A percentile compares a stretch with the other conserved stretches of the same genome.
Conservation (phyloP, 2,888 invertebrate genomes). For the Colletes collaris region DNA sequence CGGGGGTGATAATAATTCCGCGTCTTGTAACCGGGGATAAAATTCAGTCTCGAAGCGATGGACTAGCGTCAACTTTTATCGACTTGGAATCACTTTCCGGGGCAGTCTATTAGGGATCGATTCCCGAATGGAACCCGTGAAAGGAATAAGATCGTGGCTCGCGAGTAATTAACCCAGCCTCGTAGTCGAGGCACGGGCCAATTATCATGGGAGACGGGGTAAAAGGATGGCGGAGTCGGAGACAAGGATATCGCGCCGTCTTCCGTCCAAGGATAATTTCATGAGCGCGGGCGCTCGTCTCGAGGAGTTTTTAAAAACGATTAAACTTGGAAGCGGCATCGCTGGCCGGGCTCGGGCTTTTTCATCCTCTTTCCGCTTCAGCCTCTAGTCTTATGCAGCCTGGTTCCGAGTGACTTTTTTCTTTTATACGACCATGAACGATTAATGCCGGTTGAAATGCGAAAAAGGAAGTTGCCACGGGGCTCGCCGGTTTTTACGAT, state of each 20-base stretch:
- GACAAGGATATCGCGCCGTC: constrained; percentile 32
- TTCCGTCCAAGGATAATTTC: constrained; percentile 51
- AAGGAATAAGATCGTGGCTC: constrained; percentile 34
- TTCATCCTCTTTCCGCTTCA: constrained; percentile 21
- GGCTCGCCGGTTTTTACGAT: constrained; percentile 42
- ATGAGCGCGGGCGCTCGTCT: constrained; percentile 30
- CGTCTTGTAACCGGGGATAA: too few species aligned
- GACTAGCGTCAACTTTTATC: too few species aligned
- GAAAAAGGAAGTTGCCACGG: constrained; percentile 45
- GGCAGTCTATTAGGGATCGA: constrained; percentile 23
- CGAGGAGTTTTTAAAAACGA: constrained; percentile 62
- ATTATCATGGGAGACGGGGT: constrained; percentile 46
- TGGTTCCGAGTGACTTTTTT: constrained; percentile 10
- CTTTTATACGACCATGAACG: constrained; percentile 47
- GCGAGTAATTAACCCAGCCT: constrained; percentile 40
- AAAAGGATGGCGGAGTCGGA: constrained; percentile 20
- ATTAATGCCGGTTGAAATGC: constrained; percentile 55
- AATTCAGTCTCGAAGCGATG: too few species aligned
- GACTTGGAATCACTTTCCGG: neutral
- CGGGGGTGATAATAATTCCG: too few species aligned
- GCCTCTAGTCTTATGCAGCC: neutral
- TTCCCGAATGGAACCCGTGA: neutral
- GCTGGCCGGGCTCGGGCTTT: constrained; percentile 24
- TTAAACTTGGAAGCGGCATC: constrained; percentile 53
- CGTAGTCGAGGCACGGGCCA: constrained; percentile 36